Conservation (phyloP, 1,140 invertebrate genomes). For the Zaprionus ghesquierei region DNA sequence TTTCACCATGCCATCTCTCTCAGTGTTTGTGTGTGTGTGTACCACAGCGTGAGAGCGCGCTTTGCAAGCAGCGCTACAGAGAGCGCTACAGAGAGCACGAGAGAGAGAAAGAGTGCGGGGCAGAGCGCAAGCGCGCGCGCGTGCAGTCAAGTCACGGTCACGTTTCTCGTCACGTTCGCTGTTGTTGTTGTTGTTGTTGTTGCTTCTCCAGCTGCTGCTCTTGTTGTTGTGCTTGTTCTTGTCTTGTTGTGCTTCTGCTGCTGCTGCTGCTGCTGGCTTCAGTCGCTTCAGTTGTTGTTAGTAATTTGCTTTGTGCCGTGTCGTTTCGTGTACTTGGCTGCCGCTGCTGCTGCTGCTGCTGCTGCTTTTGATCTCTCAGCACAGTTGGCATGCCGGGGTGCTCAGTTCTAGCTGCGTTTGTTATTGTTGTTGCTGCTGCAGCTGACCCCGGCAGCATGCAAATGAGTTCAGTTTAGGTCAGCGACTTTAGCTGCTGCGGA, state of each 20-base stretch:
- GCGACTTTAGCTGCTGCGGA: conserved; percentile 24
- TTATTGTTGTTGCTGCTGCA: conserved; percentile 9
- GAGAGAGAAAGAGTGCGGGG: neutral
- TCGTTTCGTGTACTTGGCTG: conserved; percentile 23
- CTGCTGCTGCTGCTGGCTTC: conserved; percentile 1
- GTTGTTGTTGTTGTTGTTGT: conserved; percentile 4
- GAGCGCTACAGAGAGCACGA: conserved; percentile 4
- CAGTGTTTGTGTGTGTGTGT: neutral
- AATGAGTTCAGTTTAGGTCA: conserved; percentile 45
- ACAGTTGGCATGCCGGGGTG: neutral
- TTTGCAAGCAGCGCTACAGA: neutral
- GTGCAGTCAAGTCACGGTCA: conserved; percentile 68
- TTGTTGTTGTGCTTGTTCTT: conserved; percentile 20
- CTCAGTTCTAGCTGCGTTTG: neutral
- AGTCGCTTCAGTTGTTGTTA: conserved; percentile 23
- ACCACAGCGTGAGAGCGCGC: neutral
- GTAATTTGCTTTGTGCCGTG: conserved; percentile 55
- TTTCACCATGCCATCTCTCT: neutral
- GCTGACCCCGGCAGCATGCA: conserved; percentile 39
- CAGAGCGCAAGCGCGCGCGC: neutral
- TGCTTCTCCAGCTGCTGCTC: neutral
- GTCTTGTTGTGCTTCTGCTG: conserved; percentile 10
- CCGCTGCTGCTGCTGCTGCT: conserved; percentile 11
- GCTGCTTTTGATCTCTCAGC: neutral
- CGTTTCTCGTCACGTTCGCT: conserved; percentile 74